Evolutionary conservation across 2,113 vertebrate genomes (phyloP), one percentile per base, ranked within the genome.

Genomic region (Syrmaticus mikado): DNA sequence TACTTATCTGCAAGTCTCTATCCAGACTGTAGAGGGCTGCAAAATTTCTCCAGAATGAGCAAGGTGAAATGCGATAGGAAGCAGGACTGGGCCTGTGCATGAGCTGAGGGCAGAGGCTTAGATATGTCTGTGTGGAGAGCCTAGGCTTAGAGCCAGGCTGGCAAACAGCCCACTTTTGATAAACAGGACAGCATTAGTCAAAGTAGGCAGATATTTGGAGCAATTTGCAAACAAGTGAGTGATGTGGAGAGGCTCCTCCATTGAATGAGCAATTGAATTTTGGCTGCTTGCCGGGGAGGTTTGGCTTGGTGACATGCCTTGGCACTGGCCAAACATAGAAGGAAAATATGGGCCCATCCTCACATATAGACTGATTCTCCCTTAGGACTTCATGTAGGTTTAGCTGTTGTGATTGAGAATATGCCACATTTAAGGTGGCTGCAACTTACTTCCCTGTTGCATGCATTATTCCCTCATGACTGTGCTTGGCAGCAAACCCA

Each of bases 1-100:
- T 73, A 13, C 75, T 61, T 45, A 21, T 58, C 53, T 67, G 72
- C 60, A 76, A 82, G 34, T 62, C 48, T 84, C 74, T 65, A 58
- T 15, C 36, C 53, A 84, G 70, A 67, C 87, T 61, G 66, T 8
- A 94, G 86, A 84, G 80, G 96, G 86, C 66, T 86, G 46, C 43
- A 93, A 28, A 68, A 76, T 79, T 67, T 75, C 57, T 86, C 43
- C 77, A 84, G 34, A 41, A 20, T 12, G 21, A 22, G 28, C 32
- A 88, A 80, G 46, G 82, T 68, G 73, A 78, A 74, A 64, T 0
- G 2, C 2, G 38, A 60, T 30, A 70, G 21, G 15, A 73, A 27
- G 24, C 30, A 70, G 20, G 48, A 52, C 28, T 71, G 46, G 72
- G 25, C 20, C 43, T 48, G 38, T 27, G 58, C 52, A 14, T n/a